Conservation (phyloP, 2,113 vertebrate species). For the Cochlearius cochlearius region DNA sequence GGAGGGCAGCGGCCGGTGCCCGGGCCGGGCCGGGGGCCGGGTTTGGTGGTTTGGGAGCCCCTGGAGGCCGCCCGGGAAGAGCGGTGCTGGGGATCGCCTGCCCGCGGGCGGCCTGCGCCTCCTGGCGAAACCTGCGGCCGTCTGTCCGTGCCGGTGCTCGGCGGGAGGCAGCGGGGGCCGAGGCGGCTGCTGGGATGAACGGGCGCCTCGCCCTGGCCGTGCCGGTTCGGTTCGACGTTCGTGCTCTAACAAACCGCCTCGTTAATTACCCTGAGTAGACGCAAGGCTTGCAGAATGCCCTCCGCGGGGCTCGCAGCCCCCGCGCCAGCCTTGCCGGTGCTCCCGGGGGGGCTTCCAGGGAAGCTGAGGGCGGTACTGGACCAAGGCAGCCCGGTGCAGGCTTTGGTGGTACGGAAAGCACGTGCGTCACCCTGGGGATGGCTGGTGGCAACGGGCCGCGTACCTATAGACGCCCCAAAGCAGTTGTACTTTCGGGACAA, state of each 20-base stretch:
- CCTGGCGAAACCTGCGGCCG: no score
- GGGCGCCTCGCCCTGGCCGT: not conserved
- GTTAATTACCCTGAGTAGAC: not conserved
- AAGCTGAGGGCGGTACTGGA: accelerated
- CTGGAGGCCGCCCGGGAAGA: not conserved
- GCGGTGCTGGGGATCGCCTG: not conserved
- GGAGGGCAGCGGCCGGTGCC: not conserved
- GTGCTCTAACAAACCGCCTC: accelerated
- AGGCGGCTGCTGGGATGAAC: accelerated
- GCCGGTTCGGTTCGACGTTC: accelerated
- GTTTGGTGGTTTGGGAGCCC: no score
- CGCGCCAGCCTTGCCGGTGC: not conserved
- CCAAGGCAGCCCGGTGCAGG: not conserved
- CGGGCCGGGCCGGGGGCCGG: not conserved
- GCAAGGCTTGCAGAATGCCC: accelerated
- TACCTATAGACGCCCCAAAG: not conserved
- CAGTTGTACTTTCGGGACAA: not conserved
- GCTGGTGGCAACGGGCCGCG: accelerated
- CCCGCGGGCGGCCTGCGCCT: accelerated
- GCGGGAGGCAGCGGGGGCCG: accelerated
- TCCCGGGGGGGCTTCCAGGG: not conserved
- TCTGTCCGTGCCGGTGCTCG: not conserved
- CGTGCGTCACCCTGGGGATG: accelerated
- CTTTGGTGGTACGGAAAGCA: accelerated
- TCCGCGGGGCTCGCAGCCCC: accelerated